Base-by-base conservation (phyloP, 30 jellyfish, hydroid and myxozoan genomes). In the Sanderia malayensis region DNA sequence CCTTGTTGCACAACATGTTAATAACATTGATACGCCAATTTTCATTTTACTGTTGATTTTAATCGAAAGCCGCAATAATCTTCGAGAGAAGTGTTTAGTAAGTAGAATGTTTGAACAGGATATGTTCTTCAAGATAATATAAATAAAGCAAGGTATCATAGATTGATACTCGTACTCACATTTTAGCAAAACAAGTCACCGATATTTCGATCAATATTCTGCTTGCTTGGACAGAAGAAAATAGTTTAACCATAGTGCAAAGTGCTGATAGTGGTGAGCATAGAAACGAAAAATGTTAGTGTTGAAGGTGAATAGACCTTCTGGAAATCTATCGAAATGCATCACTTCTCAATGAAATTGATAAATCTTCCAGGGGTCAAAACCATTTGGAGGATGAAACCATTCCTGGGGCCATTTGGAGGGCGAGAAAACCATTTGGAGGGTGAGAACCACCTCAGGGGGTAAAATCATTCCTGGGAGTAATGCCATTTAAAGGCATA, bases 181-280 rank as follows among this genome's bases (percentile, higher is more conserved):
- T 75, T 74, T 81, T 73, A 17, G 81, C 80, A 61, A 88, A 81
- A 46, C 97, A 88, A 20, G 86, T 55, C 31, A 82, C 80, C 0
- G 95, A 49, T 2, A 88, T 81, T 33, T 88, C 95, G 80, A 88
- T 57, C 22, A 88, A 80, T 15, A 64, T 58, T 37, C 91, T 81
- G 80, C 95, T 71, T 3, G 95, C 97, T 88, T 30, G 1, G 25
- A 46, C 55, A 19, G 15, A 67, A 58, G 17, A 34, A 20, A 23
- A 66, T 9, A 4, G 21, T 23, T 13, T 13, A 13, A 4, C 7
- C 65, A 25, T 21, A 23, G 7, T 26, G 21, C 4, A 62, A 4
- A 25, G 9, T 4, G 21, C 21, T 9, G 13, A 62, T 8, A 62
- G 4, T 41, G 11, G 15, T n/a, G 55, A 41, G 55, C 55, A 41